Evolutionary conservation across 2,888 invertebrate genomes (phyloP).

Genomic region (Harpalus rubripes): DNA sequence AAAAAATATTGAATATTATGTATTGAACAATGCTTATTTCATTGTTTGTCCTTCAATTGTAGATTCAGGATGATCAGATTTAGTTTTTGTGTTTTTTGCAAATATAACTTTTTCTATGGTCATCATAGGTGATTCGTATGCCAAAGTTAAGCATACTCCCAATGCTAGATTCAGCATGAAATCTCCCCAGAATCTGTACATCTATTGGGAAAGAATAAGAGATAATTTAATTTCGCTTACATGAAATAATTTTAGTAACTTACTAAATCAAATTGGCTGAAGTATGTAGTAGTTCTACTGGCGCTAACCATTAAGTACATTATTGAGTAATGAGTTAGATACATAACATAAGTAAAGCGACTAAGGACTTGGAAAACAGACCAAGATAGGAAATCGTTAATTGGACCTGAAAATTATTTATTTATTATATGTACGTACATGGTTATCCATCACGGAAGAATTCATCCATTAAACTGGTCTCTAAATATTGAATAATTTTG

Average conservation of each 20-base stretch:
- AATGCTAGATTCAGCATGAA: conserved; percentile 1
- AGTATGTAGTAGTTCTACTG: conserved; percentile 13
- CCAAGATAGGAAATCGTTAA: conserved; percentile 59
- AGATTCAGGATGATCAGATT: not conserved
- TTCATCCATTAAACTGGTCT: no score
- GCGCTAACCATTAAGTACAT: conserved; percentile 12
- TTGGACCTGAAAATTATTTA: conserved; percentile 22
- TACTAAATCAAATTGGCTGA: conserved; percentile 48
- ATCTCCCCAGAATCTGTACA: conserved; percentile 36
- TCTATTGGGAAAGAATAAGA: not conserved
- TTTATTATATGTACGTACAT: not conserved
- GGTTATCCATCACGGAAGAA: no score
- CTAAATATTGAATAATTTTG: no score
- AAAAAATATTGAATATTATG: not conserved
- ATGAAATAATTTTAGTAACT: not conserved
- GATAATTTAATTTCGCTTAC: not conserved
- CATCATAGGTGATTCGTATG: not conserved
- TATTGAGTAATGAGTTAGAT: conserved; percentile 25
- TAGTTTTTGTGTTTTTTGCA: not conserved
- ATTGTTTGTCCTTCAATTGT: not conserved
- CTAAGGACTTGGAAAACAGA: conserved; percentile 49
- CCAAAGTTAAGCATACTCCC: not conserved
- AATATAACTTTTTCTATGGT: not conserved
- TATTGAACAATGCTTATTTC: not conserved
- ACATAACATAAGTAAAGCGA: conserved; percentile 48